phyloP scores from a whole-genome alignment of 1,140 invertebrate species.

The Ylistrum balloti region DNA sequence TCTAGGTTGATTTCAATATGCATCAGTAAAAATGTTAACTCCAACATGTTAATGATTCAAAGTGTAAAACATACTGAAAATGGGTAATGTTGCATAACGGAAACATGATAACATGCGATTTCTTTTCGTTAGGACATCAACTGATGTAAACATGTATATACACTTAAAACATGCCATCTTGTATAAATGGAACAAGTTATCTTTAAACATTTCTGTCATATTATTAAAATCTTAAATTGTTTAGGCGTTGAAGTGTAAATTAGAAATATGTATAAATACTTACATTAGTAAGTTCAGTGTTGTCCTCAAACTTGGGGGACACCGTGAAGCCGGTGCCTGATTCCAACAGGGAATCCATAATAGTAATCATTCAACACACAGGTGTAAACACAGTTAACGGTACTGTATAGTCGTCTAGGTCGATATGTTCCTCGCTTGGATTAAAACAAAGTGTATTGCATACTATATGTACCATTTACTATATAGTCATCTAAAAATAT shows the following conservation, averaged over 20 bases:
- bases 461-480: slow-evolving; percentile 4
- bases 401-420: slow-evolving; percentile 3
- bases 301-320: slow-evolving; percentile 15
- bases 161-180: background rate
- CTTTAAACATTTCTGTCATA: background rate
- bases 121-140: no score
- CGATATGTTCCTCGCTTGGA: slow-evolving; percentile 31
- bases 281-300: slow-evolving; percentile 22
- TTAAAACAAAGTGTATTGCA: slow-evolving; percentile 35
- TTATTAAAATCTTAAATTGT: background rate
- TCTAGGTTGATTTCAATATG: background rate
- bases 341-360: slow-evolving; percentile 13
- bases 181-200: background rate
- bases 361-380: background rate
- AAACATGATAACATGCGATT: no score
- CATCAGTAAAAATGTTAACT: background rate
- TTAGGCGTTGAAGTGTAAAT: no score
- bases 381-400: background rate
- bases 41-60: no score
- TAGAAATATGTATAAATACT: background rate
- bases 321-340: background rate
- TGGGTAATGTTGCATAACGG: no score
- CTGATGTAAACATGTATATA: background rate
- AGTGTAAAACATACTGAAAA: no score
- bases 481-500: slow-evolving; percentile 35